A percentile compares a stretch with the other conserved stretches of the same genome.
Conservation (phyloP, 2,888 invertebrate genomes). For the Tryphoninae sp. region DNA sequence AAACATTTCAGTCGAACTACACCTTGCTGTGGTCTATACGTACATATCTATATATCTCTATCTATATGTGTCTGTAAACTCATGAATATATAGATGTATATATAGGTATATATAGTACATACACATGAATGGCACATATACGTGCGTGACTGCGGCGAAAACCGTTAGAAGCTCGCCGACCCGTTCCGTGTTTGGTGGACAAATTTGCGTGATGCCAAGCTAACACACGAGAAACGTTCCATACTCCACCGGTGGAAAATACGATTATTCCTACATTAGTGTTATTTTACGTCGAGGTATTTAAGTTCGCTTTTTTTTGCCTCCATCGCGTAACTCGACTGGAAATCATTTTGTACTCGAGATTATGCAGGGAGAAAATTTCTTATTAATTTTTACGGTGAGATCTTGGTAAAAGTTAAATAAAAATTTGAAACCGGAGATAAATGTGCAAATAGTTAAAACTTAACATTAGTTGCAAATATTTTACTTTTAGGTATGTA, state of each 20-base stretch:
- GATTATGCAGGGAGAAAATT: not conserved
- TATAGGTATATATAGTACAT: slow-evolving; percentile 26
- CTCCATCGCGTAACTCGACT: not conserved
- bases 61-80: not conserved
- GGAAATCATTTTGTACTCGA: slow-evolving; percentile 2
- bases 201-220: slow-evolving; percentile 63
- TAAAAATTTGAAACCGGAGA: too few species aligned
- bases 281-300: slow-evolving; percentile 32
- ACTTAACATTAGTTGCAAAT: too few species aligned
- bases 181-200: slow-evolving; percentile 63
- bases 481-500: too few species aligned
- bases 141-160: slow-evolving; percentile 68
- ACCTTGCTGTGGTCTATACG: slow-evolving; percentile 50
- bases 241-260: not conserved
- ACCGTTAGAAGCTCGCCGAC: slow-evolving; percentile 55
- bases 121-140: slow-evolving; percentile 46
- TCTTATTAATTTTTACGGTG: too few species aligned
- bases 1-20: slow-evolving; percentile 65
- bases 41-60: not conserved
- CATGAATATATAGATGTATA: not conserved
- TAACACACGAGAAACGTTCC: slow-evolving; percentile 35
- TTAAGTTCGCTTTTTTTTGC: slow-evolving; percentile 13
- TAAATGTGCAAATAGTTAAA: too few species aligned
- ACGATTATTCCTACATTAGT: not conserved
- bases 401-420: too few species aligned